phyloP scores from a whole-genome alignment of 2,797 vertebrate genomes.

The Anisognathus igniventris region DNA sequence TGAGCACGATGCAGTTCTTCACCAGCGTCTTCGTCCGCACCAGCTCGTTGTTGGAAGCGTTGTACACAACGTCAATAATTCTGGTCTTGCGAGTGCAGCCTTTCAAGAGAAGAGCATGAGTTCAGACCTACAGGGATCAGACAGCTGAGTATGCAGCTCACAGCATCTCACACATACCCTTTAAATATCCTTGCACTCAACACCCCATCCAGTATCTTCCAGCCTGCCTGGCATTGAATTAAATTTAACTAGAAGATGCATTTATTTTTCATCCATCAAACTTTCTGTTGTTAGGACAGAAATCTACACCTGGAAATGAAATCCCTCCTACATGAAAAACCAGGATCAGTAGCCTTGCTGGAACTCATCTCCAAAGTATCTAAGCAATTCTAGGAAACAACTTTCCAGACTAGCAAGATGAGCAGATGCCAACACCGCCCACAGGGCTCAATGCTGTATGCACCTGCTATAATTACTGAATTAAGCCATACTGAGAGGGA shows the following conservation, averaged over 20 bases:
- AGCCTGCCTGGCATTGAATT: not conserved
- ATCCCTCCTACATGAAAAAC: not conserved
- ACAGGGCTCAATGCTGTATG: fast-evolving
- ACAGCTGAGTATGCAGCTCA: not conserved
- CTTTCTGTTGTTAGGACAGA: not conserved
- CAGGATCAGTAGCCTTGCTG: not conserved
- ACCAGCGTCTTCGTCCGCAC: slow-evolving; percentile 98
- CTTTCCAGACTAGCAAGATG: not conserved
- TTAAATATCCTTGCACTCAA: not conserved
- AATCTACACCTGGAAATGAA: not conserved
- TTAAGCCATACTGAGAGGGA: fast-evolving
- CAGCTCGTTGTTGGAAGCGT: slow-evolving; percentile 97
- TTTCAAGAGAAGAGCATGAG: slow-evolving; percentile 56
- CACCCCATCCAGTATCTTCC: not conserved
- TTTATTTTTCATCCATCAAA: not conserved
- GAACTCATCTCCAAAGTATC: not conserved
- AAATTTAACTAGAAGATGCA: not conserved
- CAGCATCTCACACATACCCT: not conserved
- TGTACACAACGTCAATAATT: slow-evolving; percentile 98
- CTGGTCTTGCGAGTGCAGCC: slow-evolving; percentile 97
- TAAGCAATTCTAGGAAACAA: not conserved
- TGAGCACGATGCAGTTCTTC: slow-evolving; percentile 94
- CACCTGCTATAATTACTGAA: not conserved
- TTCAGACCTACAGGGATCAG: not conserved
- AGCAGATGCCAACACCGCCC: not conserved